These are phyloP conservation scores for Hypocryptadius cinnamomeus DNA, from an alignment of 2,113 vertebrate genomes.

Conservation along the genomic window DNA sequence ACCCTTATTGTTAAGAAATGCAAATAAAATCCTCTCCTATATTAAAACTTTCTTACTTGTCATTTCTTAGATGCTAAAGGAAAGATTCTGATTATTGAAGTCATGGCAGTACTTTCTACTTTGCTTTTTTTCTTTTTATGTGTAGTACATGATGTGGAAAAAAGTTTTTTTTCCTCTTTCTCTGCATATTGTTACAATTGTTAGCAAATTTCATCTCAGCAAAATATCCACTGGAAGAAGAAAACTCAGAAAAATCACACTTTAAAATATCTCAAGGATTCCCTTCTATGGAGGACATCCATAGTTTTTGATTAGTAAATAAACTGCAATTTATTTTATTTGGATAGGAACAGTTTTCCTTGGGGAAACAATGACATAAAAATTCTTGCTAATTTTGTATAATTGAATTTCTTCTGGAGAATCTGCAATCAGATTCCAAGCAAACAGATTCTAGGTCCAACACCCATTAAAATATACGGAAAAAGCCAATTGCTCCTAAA, in stretches of 20 bases:
- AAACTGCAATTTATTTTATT: not conserved
- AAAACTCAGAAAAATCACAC: not conserved
- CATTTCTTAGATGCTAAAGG: conserved; percentile 44
- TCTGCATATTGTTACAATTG: not conserved
- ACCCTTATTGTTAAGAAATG: conserved; percentile 61
- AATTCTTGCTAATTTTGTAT: not conserved
- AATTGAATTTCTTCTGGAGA: not conserved
- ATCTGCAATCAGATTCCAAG: not conserved
- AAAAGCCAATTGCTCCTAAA: not conserved
- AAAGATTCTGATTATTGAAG: conserved; percentile 10
- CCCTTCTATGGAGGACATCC: not conserved
- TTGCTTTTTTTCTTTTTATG: not conserved
- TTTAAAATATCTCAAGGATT: not conserved
- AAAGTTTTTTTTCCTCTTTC: conserved; percentile 24
- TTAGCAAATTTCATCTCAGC: conserved; percentile 23
- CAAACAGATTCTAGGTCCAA: not conserved
- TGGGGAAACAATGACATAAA: not conserved
- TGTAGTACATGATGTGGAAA: not conserved
- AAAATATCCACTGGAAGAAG: conserved; percentile 24
- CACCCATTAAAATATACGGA: not conserved
- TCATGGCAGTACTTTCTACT: not conserved
- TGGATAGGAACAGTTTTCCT: not conserved
- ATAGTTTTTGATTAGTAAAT: not conserved
- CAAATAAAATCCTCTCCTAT: conserved; percentile 53
- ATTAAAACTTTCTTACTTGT: conserved; percentile 50